Conservation (phyloP, 1,140 invertebrate genomes). For the Drosophila bocki region DNA sequence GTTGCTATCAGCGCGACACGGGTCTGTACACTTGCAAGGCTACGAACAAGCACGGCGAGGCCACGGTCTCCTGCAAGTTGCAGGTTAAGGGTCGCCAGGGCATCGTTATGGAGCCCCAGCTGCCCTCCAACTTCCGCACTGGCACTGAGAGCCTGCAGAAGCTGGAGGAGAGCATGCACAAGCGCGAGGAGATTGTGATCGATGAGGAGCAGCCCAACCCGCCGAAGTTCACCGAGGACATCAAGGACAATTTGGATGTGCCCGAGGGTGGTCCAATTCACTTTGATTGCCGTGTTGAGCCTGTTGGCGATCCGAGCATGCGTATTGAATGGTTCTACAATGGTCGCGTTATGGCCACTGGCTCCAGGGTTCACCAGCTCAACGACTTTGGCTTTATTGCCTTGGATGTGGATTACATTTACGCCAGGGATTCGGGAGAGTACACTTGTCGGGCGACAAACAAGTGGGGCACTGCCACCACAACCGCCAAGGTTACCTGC, state of each 20-base stretch:
- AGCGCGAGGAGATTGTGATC: slow-evolving; percentile 91
- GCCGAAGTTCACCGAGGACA: slow-evolving; percentile 93
- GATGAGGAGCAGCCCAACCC: slow-evolving; percentile 95
- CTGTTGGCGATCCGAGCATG: slow-evolving; percentile 94
- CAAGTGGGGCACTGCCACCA: slow-evolving; percentile 93
- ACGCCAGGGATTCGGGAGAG: slow-evolving; percentile 93
- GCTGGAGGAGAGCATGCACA: slow-evolving; percentile 95
- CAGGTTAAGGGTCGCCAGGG: slow-evolving; percentile 94
- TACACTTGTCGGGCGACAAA: slow-evolving; percentile 94
- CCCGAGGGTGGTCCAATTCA: slow-evolving; percentile 95
- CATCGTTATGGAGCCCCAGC: slow-evolving; percentile 95
- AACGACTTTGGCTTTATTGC: slow-evolving; percentile 97
- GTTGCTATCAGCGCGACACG: slow-evolving; percentile 94
- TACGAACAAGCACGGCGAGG: slow-evolving; percentile 95
- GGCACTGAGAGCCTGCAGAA: slow-evolving; percentile 96
- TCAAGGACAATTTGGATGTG: slow-evolving; percentile 93
- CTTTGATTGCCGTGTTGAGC: slow-evolving; percentile 96
- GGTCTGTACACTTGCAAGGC: slow-evolving; percentile 96
- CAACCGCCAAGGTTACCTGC: slow-evolving; percentile 92
- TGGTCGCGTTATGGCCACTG: slow-evolving; percentile 94
- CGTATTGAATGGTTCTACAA: slow-evolving; percentile 98
- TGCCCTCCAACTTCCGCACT: slow-evolving; percentile 93
- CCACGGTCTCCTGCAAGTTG: slow-evolving; percentile 93
- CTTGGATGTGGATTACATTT: slow-evolving; percentile 94
- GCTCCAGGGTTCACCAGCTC: slow-evolving; percentile 94